Base-by-base conservation (phyloP, 1,140 invertebrate genomes). In the Drosophila hydei region DNA sequence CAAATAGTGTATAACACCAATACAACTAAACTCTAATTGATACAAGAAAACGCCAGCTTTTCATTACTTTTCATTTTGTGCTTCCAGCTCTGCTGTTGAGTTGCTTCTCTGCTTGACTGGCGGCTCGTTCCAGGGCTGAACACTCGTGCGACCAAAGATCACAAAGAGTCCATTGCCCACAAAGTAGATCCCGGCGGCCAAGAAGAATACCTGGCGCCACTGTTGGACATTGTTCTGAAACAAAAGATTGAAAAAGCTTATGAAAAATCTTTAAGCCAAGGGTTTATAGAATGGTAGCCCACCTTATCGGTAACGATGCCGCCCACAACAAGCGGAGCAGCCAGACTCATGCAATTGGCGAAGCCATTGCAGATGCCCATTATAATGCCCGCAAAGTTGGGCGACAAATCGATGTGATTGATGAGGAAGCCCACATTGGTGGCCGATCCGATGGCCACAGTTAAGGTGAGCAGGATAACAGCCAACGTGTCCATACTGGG, bases 181-280 rank as follows among this genome's bases (percentile, higher is more conserved):
- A 21, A 95, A 92, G 68, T 96, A 96, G 12, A 97, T 92, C 8
- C 91, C 94, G 14, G 95, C 93, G 3, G 95, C 93, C 18, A 96
- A 92, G 81, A 95, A 95, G 91, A 97, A 97, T 0, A 97, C 94
- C 30, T 93, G 93, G 56, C 94, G 93, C 96, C 96, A 97, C 81
- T 94, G 92, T 1, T 84, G 30, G 1, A 92, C 89, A 75, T 94
- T 90, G 14, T 85, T 84, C 93, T 94, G 85, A 0, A 52, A 21
- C 0, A 18, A 2, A 9, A 7, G 1, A n/a, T 7, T 3, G 0
- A 58, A 8, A 23, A 8, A n/a, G n/a, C n/a, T n/a, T 16, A 18
- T 25, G 9, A 8, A 1, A 14, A n/a, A 14, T 8, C 23, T 7
- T 14, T 14, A 25, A 21, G 18, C 4, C 4, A 14, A 1, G 2